These are phyloP conservation scores for Chlorops oryzae DNA, from an alignment of 1,140 invertebrate genomes.

Conservation along the genomic window DNA sequence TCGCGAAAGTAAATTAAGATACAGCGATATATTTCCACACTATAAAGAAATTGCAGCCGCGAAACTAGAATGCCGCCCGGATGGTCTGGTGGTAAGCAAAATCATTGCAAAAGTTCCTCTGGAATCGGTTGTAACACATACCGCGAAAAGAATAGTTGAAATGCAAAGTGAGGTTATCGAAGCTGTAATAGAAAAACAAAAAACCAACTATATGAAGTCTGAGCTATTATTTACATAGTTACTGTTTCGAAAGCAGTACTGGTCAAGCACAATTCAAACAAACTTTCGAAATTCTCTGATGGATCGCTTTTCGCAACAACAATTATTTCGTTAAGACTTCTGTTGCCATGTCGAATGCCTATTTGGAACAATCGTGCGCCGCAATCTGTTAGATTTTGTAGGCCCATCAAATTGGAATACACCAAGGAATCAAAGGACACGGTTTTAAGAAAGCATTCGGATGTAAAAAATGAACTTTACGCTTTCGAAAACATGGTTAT, in stretches of 20 bases:
- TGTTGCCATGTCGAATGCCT: neutral
- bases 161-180: slow-evolving; percentile 7
- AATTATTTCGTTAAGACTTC: slow-evolving; percentile 2
- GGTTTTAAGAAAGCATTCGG: slow-evolving; percentile 2
- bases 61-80: slow-evolving; percentile 3
- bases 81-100: neutral
- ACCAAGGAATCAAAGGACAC: slow-evolving; percentile 10
- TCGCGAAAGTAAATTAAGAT: slow-evolving; percentile 1
- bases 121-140: slow-evolving; percentile 4
- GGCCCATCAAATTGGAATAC: slow-evolving; percentile 14
- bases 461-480: slow-evolving; percentile 9
- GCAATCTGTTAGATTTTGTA: slow-evolving; percentile 11
- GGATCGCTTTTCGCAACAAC: slow-evolving; percentile 9
- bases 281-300: neutral
- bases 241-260: neutral
- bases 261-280: slow-evolving; percentile 7
- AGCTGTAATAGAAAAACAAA: slow-evolving; percentile 1
- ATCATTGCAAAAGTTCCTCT: slow-evolving; percentile 5
- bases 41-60: neutral
- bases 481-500: slow-evolving; percentile 1
- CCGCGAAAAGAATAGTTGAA: slow-evolving; percentile 3
- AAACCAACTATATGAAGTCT: neutral
- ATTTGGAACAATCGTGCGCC: neutral
- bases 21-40: slow-evolving; percentile 8
- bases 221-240: slow-evolving; percentile 6